These are phyloP conservation scores for Squalus acanthias DNA, from an alignment of 2,797 vertebrate species.

Conservation along the genomic window DNA sequence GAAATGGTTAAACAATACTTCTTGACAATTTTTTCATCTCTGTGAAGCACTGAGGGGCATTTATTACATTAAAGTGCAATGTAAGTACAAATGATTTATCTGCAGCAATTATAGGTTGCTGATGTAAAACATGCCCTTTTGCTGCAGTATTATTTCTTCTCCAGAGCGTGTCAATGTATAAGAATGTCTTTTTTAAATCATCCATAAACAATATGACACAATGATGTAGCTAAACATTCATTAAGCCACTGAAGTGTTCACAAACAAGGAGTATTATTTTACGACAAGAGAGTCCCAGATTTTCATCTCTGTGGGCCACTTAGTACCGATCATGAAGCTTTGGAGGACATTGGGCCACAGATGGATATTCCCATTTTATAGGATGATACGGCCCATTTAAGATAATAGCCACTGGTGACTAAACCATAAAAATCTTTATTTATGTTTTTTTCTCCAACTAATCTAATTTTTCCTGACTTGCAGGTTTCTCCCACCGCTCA, in stretches of 20 bases:
- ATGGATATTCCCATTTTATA: neutral
- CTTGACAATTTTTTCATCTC: neutral
- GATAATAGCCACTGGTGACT: neutral
- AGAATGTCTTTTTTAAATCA: neutral
- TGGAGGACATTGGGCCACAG: neutral
- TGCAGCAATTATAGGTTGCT: neutral
- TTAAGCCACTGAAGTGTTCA: neutral
- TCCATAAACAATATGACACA: too few relatives aligned
- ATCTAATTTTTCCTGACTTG: neutral
- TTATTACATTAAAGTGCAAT: neutral
- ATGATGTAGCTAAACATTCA: too few relatives aligned
- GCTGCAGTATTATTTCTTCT: neutral
- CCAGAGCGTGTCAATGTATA: neutral
- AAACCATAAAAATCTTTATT: neutral
- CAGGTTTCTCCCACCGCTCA: neutral
- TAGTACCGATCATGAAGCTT: neutral
- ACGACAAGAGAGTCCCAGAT: too few relatives aligned
- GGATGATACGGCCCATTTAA: neutral
- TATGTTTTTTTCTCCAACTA: neutral
- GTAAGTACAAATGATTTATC: neutral
- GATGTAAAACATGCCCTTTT: neutral
- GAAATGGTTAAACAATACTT: neutral
- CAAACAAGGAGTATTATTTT: neutral
- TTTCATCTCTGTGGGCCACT: neutral
- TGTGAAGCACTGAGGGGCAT: neutral